These are phyloP conservation scores for Metopia argyrocephala DNA, from an alignment of 2,888 invertebrate species.

Conservation along the genomic window DNA sequence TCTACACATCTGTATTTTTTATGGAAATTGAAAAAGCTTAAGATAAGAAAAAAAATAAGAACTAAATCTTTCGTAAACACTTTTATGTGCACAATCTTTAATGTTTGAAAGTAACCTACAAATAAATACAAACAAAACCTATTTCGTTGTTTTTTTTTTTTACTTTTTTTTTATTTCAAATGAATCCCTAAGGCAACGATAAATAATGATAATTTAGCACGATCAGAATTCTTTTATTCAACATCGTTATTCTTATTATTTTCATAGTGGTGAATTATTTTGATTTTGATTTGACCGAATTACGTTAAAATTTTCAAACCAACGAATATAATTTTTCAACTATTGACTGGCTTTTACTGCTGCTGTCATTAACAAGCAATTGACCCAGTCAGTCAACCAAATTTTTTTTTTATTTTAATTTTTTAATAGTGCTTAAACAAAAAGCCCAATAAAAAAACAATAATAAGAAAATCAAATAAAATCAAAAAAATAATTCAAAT, in stretches of 20 bases:
- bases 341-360: constrained; percentile 32
- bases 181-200: constrained; percentile 57
- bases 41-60: no score
- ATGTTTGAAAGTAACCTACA: constrained; percentile 28
- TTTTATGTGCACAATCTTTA: no score
- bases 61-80: no score
- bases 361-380: constrained; percentile 56
- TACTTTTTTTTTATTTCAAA: constrained; percentile 31
- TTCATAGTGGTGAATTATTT: not conserved
- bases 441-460: not conserved
- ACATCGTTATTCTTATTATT: not conserved
- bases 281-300: not conserved
- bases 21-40: no score
- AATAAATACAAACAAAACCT: not conserved
- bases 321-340: constrained; percentile 30
- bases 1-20: no score
- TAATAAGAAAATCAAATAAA: not conserved
- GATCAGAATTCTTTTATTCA: constrained; percentile 43
- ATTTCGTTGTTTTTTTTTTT: not conserved
- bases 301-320: constrained; percentile 4
- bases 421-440: no score
- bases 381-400: constrained; percentile 56
- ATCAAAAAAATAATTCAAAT: not conserved
- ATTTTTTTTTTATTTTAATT: not conserved
- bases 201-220: constrained; percentile 63